Conservation (phyloP, 64 coral and sea anemone genomes). For the Hydrozoanthus tunicans region DNA sequence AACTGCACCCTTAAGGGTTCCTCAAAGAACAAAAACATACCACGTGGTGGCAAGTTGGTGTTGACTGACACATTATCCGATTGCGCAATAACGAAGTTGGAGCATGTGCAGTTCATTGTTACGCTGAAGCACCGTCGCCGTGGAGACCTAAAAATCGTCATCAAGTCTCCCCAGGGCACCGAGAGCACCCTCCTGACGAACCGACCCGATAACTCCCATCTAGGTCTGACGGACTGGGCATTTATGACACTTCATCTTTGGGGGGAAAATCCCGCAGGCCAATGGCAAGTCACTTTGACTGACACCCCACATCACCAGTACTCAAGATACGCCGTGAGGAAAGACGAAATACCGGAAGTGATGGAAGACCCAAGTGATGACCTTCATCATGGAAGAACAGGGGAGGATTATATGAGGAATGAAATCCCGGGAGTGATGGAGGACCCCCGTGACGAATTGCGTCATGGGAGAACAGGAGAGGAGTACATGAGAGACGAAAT, state of each 20-base stretch:
- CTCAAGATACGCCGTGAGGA: slow-evolving; percentile 1
- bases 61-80: slow-evolving; percentile 2
- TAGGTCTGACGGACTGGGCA: slow-evolving; percentile 72
- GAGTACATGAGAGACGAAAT: slow-evolving; percentile 66
- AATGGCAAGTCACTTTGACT: slow-evolving; percentile 60
- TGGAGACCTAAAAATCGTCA: slow-evolving; percentile 68
- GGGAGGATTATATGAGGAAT: slow-evolving; percentile 65
- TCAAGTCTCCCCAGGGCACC: slow-evolving; percentile 68
- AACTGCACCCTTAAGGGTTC: slow-evolving; percentile 27
- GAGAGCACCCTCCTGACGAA: slow-evolving; percentile 59
- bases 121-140: slow-evolving; percentile 66
- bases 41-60: background rate
- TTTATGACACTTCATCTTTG: slow-evolving; percentile 80
- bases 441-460: slow-evolving; percentile 39
- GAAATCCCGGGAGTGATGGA: slow-evolving; percentile 4
- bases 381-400: slow-evolving; percentile 30
- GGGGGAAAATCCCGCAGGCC: slow-evolving; percentile 74
- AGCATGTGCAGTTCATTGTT: slow-evolving; percentile 71
- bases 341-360: slow-evolving; percentile 25
- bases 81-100: slow-evolving; percentile 58
- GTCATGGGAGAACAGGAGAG: slow-evolving; percentile 61
- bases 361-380: slow-evolving; percentile 47
- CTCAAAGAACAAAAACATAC: slow-evolving; percentile 6
- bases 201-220: slow-evolving; percentile 43
- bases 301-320: slow-evolving; percentile 50